Evolutionary conservation across 2,797 vertebrate species (phyloP).

Genomic region (Notoglanidium macrostoma): DNA sequence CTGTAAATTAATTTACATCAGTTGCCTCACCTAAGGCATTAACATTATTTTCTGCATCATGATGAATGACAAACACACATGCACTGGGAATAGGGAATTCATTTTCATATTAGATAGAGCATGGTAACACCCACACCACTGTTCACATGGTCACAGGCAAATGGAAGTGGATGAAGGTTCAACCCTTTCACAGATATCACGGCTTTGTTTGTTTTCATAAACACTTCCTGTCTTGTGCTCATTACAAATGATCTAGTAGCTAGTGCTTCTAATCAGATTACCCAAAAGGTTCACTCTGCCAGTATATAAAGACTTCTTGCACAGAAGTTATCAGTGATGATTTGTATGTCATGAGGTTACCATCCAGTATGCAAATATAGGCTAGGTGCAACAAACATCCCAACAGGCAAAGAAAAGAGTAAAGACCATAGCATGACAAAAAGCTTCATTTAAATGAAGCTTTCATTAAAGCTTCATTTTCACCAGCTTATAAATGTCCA

Average conservation of each 20-base stretch:
- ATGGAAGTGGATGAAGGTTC: neutral
- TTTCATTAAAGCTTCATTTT: neutral
- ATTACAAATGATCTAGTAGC: constrained; percentile 18
- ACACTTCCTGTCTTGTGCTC: constrained; percentile 7
- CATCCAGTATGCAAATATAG: neutral
- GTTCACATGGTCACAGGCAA: neutral
- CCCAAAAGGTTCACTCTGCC: neutral
- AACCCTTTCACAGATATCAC: constrained; percentile 5
- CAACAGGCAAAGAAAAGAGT: neutral
- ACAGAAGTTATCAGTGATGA: neutral
- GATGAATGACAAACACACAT: neutral
- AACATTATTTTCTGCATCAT: neutral
- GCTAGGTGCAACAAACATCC: neutral
- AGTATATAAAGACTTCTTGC: neutral
- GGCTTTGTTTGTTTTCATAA: constrained; percentile 27
- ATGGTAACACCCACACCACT: neutral
- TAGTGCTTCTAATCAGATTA: constrained; percentile 5
- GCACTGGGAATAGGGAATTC: neutral
- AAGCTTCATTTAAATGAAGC: neutral
- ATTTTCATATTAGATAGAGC: neutral
- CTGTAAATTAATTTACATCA: neutral
- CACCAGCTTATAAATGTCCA: neutral
- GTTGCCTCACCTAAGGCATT: neutral
- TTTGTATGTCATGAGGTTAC: neutral
- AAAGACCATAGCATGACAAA: neutral